These are phyloP conservation scores for Lepidocyrtinus sp. DNA, from an alignment of 2,888 invertebrate genomes.

Conservation along the genomic window DNA sequence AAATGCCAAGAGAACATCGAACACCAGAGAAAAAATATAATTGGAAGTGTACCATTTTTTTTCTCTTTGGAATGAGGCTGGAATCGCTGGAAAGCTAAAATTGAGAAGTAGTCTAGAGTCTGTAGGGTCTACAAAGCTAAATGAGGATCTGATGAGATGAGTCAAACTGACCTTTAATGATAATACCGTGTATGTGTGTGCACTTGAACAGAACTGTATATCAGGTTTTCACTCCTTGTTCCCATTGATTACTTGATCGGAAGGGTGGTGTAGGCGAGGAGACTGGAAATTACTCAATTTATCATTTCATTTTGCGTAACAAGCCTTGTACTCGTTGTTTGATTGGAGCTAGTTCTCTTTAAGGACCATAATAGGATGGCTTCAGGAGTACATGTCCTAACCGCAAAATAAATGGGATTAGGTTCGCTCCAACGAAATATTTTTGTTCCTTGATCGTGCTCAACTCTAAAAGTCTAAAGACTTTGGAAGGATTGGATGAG, in stretches of 20 bases:
- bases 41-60: not conserved
- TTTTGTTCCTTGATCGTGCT: no score
- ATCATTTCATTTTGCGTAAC: slow-evolving; percentile 10
- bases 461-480: no score
- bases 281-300: slow-evolving; percentile 9
- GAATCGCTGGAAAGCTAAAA: slow-evolving; percentile 24
- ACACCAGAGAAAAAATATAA: not conserved
- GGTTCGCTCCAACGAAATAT: not conserved
- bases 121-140: no score
- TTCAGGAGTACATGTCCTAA: slow-evolving; percentile 2
- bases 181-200: not conserved
- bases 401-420: slow-evolving; percentile 3
- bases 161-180: not conserved
- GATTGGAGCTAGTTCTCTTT: not conserved
- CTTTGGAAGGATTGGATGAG: no score
- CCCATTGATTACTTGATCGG: not conserved
- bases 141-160: slow-evolving; percentile 1
- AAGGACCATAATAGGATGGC: not conserved
- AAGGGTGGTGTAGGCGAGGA: not conserved
- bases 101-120: no score
- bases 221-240: no score
- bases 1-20: not conserved
- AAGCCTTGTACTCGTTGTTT: slow-evolving; percentile 10
- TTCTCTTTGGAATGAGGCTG: not conserved
- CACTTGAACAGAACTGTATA: no score